Base-by-base conservation (phyloP, 2,113 vertebrate species). In the Sinocyclocheilus rhinocerous region DNA sequence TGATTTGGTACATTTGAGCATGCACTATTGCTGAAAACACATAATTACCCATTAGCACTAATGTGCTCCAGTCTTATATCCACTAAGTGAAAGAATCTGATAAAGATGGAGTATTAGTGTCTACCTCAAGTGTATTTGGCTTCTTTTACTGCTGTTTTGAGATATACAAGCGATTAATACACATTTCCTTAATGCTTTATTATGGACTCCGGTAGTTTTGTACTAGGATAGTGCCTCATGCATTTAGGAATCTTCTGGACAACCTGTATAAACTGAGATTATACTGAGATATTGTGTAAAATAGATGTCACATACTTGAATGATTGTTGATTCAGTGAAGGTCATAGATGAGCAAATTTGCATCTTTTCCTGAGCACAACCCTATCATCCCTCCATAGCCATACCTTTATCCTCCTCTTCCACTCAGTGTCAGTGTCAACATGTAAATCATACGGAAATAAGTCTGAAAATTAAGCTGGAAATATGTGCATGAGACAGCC, bases 361-460 rank as follows among this genome's bases (percentile, higher is more conserved):
- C n/a, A 63, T 63, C 16, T 16, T 16, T 22, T 57, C 24, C 33
- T 9, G n/a, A 80, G 36, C 33, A 61, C 55, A 80, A 63, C 22
- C 52, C 42, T 48, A 45, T 4, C 42, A 42, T 61, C 33, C 42
- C 20, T 22, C 10, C 85, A 61, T 61, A 20, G 15, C 10, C 85
- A 61, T 61, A 20, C 20, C 65, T 76, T 76, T 78, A 55, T 83
- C 45, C 63, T 69, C 24, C 75, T 76, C 16, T 67, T 70, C 20
- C 75, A 70, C 72, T 79, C 84, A 76, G 81, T 57, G 85, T 80
- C 84, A 52, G 61, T 84, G 76, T 84, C 76, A 85, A 81, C 12
- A 75, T 86, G 84, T 57, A 83, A 88, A 88, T 83, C 39, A 67
- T 73, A 73, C 75, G 36, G 78, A 86, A 84, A 84, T 79, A 86